These are phyloP conservation scores for Eristalis pertinax DNA, from an alignment of 2,888 invertebrate species.

Conservation along the genomic window DNA sequence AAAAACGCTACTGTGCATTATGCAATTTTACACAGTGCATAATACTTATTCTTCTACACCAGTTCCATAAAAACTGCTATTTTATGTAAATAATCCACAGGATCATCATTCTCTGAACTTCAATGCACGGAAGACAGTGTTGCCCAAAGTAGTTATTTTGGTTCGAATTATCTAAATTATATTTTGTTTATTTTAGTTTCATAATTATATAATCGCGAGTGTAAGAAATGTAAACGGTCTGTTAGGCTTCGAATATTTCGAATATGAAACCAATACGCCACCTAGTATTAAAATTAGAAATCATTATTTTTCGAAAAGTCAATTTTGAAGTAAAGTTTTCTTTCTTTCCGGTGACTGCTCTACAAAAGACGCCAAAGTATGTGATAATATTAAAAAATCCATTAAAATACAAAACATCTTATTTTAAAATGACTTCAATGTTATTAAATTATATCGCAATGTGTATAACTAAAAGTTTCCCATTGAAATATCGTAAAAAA, in stretches of 20 bases:
- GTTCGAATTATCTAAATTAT: no score
- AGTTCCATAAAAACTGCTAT: no score
- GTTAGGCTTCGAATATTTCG: conserved; percentile 13
- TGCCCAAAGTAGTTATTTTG: no score
- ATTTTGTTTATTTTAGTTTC: no score
- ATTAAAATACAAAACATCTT: conserved; percentile 73
- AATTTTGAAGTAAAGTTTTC: conserved; percentile 76
- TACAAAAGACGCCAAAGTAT: conserved; percentile 80
- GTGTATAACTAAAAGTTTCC: not conserved
- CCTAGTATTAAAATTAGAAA: conserved; percentile 28
- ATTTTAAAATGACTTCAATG: conserved; percentile 13
- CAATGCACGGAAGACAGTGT: no score
- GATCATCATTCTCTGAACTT: no score
- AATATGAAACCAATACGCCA: not conserved
- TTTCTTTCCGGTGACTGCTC: conserved; percentile 81
- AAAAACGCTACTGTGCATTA: no score
- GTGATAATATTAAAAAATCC: conserved; percentile 77
- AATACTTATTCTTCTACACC: no score
- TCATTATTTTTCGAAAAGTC: conserved; percentile 71
- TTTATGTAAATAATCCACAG: no score
- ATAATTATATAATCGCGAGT: not conserved
- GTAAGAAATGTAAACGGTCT: not conserved
- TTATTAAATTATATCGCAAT: not conserved
- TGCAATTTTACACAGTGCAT: no score
- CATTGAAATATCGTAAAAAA: conserved; percentile 7